phyloP scores from a whole-genome alignment of 2,797 vertebrate genomes.

The Liasis olivaceus region DNA sequence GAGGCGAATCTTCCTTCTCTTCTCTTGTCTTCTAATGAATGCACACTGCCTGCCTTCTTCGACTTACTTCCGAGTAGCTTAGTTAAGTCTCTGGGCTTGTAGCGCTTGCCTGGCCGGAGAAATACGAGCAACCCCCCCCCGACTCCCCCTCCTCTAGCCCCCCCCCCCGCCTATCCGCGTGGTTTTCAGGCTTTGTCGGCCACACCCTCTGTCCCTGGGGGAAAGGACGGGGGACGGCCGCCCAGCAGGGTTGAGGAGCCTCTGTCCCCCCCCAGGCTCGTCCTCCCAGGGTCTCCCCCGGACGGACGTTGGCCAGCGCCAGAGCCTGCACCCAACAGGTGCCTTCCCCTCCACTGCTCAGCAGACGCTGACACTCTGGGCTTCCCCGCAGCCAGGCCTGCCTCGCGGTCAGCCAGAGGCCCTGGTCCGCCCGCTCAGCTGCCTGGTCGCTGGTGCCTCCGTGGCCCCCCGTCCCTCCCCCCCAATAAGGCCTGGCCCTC shows the following conservation, averaged over 20 bases:
- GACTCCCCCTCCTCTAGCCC: conserved; percentile 46
- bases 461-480: background rate
- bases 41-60: conserved; percentile 87
- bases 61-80: conserved; percentile 79
- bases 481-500: background rate
- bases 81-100: conserved; percentile 73
- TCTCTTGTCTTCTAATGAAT: conserved; percentile 72
- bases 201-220: no score
- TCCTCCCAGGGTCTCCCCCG: background rate
- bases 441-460: background rate
- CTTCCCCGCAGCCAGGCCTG: background rate
- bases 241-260: background rate
- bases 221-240: no score
- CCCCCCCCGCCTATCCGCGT: background rate
- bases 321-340: background rate
- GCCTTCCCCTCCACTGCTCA: background rate
- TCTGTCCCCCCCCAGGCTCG: background rate
- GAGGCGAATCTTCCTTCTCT: conserved; percentile 71
- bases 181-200: background rate
- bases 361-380: background rate
- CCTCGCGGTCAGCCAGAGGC: background rate
- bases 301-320: background rate
- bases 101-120: conserved; percentile 73
- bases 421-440: background rate
- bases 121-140: conserved; percentile 62